Evolutionary conservation across 2,797 vertebrate genomes (phyloP).

Genomic region (Pseudopleuronectes americanus): DNA sequence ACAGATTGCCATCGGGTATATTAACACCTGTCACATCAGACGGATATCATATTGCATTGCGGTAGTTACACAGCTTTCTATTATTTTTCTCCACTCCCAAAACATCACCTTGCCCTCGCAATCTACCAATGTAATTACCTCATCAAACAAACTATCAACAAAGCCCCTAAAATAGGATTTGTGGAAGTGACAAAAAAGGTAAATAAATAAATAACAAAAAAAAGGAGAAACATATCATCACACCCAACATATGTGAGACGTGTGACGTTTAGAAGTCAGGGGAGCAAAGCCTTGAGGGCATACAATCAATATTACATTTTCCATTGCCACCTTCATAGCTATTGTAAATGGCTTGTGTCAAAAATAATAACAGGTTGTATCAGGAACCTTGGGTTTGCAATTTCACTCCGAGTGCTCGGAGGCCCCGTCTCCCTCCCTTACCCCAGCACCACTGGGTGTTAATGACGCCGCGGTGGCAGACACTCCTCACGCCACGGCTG

Average conservation of each 20-base stretch:
- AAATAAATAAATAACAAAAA: conserved; percentile 48
- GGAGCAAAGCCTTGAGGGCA: conserved; percentile 85
- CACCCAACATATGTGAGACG: conserved; percentile 75
- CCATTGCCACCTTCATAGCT: conserved; percentile 88
- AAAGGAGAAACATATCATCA: conserved; percentile 76
- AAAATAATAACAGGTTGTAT: conserved; percentile 91
- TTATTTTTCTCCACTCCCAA: conserved; percentile 66
- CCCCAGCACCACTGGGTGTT: conserved; percentile 74
- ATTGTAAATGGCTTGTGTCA: conserved; percentile 92
- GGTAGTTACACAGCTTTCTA: conserved; percentile 63
- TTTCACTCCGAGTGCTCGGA: conserved; percentile 82
- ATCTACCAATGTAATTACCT: conserved; percentile 76
- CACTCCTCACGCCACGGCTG: conserved; percentile 67
- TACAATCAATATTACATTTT: conserved; percentile 91
- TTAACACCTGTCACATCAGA: conserved; percentile 77
- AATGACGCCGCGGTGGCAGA: conserved; percentile 78
- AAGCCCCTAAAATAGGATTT: conserved; percentile 70
- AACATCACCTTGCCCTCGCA: conserved; percentile 66
- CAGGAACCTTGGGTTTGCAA: conserved; percentile 89
- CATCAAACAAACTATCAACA: conserved; percentile 72
- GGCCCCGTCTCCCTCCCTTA: conserved; percentile 71
- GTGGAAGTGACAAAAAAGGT: conserved; percentile 41
- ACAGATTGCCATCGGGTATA: conserved; percentile 72
- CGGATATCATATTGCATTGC: conserved; percentile 60
- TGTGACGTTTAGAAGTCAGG: conserved; percentile 81